Evolutionary conservation across 2,888 invertebrate genomes (phyloP), one percentile per base, ranked within the genome.

Genomic region (Thelaira solivaga): DNA sequence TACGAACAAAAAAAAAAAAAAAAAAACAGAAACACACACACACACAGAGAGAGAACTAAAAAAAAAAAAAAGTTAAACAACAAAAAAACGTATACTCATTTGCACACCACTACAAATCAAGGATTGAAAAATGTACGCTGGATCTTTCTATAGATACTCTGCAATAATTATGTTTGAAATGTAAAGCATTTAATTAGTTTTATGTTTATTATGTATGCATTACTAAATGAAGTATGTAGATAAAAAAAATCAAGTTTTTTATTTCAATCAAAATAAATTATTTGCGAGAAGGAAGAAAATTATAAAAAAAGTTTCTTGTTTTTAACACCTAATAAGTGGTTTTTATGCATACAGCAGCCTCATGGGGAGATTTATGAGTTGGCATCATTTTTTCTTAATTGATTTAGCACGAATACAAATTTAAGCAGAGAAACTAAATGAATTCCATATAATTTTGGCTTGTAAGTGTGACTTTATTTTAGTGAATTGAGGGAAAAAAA

Each of bases 151-250:
- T 39, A 5, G 6, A 45, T 53, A 47, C 67, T 68, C 69, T 65
- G 55, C 69, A 71, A 71, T 78, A 78, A 78, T 74, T 74, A 78
- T 78, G 74, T 78, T 78, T 78, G 78, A 78, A 71, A 78, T 78
- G 74, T 78, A 74, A 74, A 74, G 74, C 69, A 74, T 74, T 78
- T 78, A 74, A 78, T 78, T 74, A 78, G 74, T 78, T 78, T 78
- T 69, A 51, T 78, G 51, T 65, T 65, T 59, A 77, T 68, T 77
- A 68, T 64, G 61, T 72, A 72, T 76, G 76, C 76, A 72, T 18
- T 45, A 31, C 45, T 24, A 47, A 62, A 47, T 49, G 39, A 47
- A 64, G 49, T 11, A 49, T 49, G 24, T 34, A 49, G 10, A 45
- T 20, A 39, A 4, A 59, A 51, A 57, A 62, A 75, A 75, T 69